phyloP scores from a whole-genome alignment of 2,113 vertebrate species.

The Trematomus loennbergii region DNA sequence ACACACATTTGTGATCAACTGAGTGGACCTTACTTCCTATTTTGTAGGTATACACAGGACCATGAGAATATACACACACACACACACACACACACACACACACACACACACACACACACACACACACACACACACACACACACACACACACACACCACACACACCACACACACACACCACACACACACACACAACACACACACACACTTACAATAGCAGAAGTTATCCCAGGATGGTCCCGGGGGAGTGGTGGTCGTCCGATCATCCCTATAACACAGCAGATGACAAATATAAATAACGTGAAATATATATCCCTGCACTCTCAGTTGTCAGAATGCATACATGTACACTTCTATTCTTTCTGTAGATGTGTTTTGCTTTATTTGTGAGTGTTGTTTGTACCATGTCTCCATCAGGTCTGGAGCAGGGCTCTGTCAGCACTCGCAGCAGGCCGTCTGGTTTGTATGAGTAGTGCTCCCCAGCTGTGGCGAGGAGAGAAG shows the following conservation, averaged over 20 bases:
- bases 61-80: not conserved
- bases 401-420: constrained; percentile 79
- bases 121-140: not conserved
- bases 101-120: constrained; percentile 1
- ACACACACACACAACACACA: constrained; percentile 1
- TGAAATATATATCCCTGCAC: not conserved
- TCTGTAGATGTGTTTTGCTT: not conserved
- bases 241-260: constrained; percentile 63
- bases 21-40: not conserved
- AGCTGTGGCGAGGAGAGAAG: constrained; percentile 80
- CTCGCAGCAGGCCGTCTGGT: constrained; percentile 91
- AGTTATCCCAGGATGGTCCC: constrained; percentile 76
- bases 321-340: not conserved
- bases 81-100: no score
- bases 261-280: constrained; percentile 14
- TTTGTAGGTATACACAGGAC: not conserved
- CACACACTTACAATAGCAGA: constrained; percentile 27
- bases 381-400: constrained; percentile 3
- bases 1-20: no score
- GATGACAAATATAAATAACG: not conserved
- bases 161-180: no score
- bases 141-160: not conserved
- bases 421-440: constrained; percentile 87
- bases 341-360: not conserved
- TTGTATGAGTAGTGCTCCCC: constrained; percentile 98